Base-by-base conservation (phyloP, 1,140 invertebrate genomes). In the Alviniconcha marisindica region DNA sequence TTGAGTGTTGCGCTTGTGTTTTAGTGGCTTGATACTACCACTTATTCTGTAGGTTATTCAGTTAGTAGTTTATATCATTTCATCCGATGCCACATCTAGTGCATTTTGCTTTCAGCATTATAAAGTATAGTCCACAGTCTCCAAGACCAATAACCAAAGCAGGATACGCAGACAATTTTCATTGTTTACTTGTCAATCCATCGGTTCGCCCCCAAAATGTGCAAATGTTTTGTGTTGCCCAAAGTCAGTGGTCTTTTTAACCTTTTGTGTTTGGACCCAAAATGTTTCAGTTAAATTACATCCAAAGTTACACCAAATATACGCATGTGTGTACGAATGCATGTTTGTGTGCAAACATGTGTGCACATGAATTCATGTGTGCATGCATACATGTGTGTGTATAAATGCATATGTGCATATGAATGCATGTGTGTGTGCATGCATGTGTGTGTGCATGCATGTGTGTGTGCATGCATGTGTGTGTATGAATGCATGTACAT, bases 401-500 rank as follows among this genome's bases (percentile, higher is more conserved):
- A 31, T 66, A 31, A 5, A 31, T 66, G 31, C 28, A 21, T 66
- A 33, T 10, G 28, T 66, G 31, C 18, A 33, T 66, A 4, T 33
- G 63, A 33, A 33, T 66, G 63, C 36, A 1, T 66, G 31, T 33
- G 31, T 66, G 63, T 66, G 5, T 2, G 63, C 36, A 0, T 33
- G 31, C 36, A 33, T 66, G 31, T 66, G 63, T 33, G 31, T 66
- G 63, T 66, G 31, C 36, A 33, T 66, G 63, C 2, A 12, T 66
- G 63, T 66, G 63, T 66, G 63, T 66, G 63, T 33, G 31, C 36
- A 21, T 66, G 63, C 24, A 33, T 66, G 63, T 66, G n/a, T 28
- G 79, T 24, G 14, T 77, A 33, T 56, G 63, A 33, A 1, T 66
- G 1, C 36, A 33, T 66, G 56, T 60, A 7, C 2, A 5, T n/a